Evolutionary conservation across 2,797 vertebrate genomes (phyloP), one percentile per base, ranked within the genome.

Genomic region (Phoxinus dragarum): DNA sequence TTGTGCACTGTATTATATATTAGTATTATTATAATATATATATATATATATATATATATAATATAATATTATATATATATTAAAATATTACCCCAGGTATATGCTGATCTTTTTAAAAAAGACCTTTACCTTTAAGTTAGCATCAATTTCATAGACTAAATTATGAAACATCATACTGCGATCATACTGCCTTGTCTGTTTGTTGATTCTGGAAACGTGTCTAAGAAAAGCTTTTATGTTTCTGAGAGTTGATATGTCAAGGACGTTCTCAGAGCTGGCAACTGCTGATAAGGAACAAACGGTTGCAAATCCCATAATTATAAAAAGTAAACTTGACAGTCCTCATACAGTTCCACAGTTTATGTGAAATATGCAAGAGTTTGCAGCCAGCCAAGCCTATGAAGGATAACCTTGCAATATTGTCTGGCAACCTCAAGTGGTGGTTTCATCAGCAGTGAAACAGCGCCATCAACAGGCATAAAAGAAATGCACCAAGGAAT

Each of bases 381-480:
- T 59, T 34, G 68, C n/a, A 17, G 11, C 14, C 47, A 49, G 12
- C 17, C 42, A 79, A 14, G 38, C 9, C n/a, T 49, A 21, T 19
- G 3, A 77, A 61, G 6, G 36, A 68, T 42, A 67, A 81, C 36
- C 21, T 59, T 34, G 71, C 42, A 74, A 54, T 52, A 19, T 31
- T 79, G 69, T 74, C 34, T n/a, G 27, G 56, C 42, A 61, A 27
- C 69, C 67, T 23, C 56, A 47, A 49, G 21, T 11, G 10, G n/a
- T 75, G 69, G 16, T 56, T 36, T 44, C 19, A 88, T 83, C 36
- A 54, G 52, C 89, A 89, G 91, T 91, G 86, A 82, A 81, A 92
- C 49, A 91, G 91, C 91, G 1, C 94, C 94, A 90, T 92, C 94
- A 93, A 88, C 89, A 94, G 95, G 93, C 72, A 7, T 80, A 87